Evolutionary conservation across 2,113 vertebrate genomes (phyloP).

Genomic region (Isurus oxyrinchus): DNA sequence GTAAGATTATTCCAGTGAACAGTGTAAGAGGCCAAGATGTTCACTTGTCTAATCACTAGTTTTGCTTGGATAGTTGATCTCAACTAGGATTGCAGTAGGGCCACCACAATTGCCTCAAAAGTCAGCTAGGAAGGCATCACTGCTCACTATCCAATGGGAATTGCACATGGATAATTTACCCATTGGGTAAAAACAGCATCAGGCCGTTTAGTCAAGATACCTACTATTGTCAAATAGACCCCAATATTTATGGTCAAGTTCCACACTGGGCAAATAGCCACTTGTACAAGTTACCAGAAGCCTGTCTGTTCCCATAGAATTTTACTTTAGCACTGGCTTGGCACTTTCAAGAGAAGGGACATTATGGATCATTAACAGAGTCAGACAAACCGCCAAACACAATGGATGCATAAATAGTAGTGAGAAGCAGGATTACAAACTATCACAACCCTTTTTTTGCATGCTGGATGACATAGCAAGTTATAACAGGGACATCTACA

Average conservation of each 20-base stretch:
- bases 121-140: not conserved
- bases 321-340: not conserved
- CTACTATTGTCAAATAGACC: not conserved
- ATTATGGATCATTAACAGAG: not conserved
- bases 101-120: not conserved
- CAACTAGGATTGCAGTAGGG: not conserved
- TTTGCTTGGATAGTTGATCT: not conserved
- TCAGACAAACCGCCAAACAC: not conserved
- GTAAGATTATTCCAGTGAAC: not conserved
- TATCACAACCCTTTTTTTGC: not conserved
- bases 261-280: not conserved
- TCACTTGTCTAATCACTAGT: not conserved
- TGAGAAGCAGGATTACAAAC: not conserved
- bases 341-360: not conserved
- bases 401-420: not conserved
- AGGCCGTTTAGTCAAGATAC: not conserved
- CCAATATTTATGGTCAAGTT: not conserved
- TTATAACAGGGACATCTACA: not conserved
- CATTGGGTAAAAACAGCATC: not conserved
- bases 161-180: not conserved
- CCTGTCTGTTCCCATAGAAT: not conserved
- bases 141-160: not conserved
- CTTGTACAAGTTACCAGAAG: not conserved
- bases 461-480: not conserved
- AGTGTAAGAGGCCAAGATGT: not conserved